Evolutionary conservation across 2,888 invertebrate species (phyloP).

Genomic region (Drosophila basisetae): DNA sequence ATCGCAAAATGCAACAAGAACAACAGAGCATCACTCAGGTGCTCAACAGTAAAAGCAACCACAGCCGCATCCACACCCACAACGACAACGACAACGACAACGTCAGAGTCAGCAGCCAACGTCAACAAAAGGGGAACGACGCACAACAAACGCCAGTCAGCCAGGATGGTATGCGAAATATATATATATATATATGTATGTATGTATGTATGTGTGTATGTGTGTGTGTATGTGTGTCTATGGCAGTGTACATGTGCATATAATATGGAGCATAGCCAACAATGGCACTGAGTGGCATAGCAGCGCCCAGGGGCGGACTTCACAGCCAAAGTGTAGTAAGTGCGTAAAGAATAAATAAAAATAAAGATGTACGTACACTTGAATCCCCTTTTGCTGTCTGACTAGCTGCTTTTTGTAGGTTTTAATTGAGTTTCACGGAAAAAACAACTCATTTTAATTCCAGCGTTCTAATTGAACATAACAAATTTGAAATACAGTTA

Average conservation of each 20-base stretch:
- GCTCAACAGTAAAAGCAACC: constrained; percentile 46
- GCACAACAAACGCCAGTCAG: constrained; percentile 72
- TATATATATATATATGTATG: constrained; percentile 8
- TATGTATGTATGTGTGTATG: not conserved
- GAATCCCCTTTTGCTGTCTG: not conserved
- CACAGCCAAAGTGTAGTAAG: constrained; percentile 34
- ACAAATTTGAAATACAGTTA: not conserved
- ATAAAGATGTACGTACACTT: not conserved
- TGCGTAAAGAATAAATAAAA: constrained; percentile 10
- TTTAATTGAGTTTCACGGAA: not conserved
- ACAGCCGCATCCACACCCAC: constrained; percentile 31
- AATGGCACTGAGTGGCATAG: constrained; percentile 65
- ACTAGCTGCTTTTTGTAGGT: not conserved
- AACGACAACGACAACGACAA: constrained; percentile 30
- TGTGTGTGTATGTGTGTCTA: not conserved
- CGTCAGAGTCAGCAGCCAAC: constrained; percentile 44
- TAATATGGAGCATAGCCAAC: constrained; percentile 73
- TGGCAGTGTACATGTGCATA: constrained; percentile 6
- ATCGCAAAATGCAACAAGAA: constrained; percentile 67
- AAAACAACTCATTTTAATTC: not conserved
- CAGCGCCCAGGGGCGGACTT: constrained; percentile 67
- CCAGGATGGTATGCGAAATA: constrained; percentile 69
- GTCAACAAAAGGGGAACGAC: constrained; percentile 65
- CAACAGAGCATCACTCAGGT: constrained; percentile 46
- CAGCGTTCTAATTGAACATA: not conserved